A percentile compares a stretch with the other conserved stretches of the same genome.
phyloP scores from a whole-genome alignment of 2,888 invertebrate species.

The Geotrupes spiniger region DNA sequence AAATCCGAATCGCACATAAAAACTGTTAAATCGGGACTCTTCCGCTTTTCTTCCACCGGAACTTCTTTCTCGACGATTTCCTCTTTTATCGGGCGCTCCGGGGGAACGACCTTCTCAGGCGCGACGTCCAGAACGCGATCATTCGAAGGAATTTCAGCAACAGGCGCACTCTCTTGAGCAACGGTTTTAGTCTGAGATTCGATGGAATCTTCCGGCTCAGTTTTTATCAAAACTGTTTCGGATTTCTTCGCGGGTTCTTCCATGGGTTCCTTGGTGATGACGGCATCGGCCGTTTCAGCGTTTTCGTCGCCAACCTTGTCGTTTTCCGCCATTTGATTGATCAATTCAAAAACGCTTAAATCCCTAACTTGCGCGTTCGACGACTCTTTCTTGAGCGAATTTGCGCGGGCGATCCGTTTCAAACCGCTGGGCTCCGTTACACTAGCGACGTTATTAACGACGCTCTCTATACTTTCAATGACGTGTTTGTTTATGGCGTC shows the following conservation, averaged over 20 bases:
- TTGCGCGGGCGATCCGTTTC: no score
- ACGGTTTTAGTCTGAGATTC: background rate
- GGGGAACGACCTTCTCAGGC: background rate
- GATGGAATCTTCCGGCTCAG: background rate
- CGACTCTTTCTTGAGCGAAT: slow-evolving; percentile 2
- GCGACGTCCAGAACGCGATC: background rate
- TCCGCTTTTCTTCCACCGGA: slow-evolving; percentile 8
- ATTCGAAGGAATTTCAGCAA: background rate
- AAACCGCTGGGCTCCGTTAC: background rate
- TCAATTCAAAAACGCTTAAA: slow-evolving; percentile 16
- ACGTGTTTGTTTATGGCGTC: slow-evolving; percentile 5
- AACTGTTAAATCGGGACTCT: slow-evolving; percentile 19
- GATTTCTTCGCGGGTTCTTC: no score
- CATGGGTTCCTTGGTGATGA: no score
- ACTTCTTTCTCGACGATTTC: slow-evolving; percentile 3
- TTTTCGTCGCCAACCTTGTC: background rate
- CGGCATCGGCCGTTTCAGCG: no score
- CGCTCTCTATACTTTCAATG: slow-evolving; percentile 15
- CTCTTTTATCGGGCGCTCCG: no score
- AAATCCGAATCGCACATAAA: slow-evolving; percentile 23
- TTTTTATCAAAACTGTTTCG: background rate
- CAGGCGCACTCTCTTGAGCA: slow-evolving; percentile 7
- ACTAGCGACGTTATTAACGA: slow-evolving; percentile 6
- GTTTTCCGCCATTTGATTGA: slow-evolving; percentile 8
- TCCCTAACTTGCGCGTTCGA: slow-evolving; percentile 13